These are phyloP conservation scores for Caenorhabditis briggsae DNA, from an alignment of 1,140 invertebrate genomes.

Conservation along the genomic window DNA sequence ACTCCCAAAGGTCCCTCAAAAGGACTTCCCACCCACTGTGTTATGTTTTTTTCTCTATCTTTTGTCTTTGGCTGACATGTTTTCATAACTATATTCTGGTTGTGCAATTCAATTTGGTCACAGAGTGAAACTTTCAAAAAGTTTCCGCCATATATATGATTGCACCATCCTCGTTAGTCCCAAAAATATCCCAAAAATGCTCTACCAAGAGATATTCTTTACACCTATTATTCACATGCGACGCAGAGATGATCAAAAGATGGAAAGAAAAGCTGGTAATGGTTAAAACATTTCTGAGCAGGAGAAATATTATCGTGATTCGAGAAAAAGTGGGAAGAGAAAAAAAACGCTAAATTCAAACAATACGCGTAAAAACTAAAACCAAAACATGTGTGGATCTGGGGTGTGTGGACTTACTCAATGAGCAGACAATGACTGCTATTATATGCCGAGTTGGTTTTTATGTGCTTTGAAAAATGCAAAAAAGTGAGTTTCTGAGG, in stretches of 20 bases:
- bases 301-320: not conserved
- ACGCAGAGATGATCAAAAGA: slow-evolving; percentile 33
- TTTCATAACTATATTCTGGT: slow-evolving; percentile 34
- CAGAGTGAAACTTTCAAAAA: too few species aligned
- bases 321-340: not conserved
- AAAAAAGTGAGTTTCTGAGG: not conserved
- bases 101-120: slow-evolving; percentile 18
- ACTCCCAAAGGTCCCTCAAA: slow-evolving; percentile 35
- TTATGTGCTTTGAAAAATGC: not conserved
- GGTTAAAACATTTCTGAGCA: not conserved
- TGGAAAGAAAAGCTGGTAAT: slow-evolving; percentile 17
- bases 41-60: not conserved
- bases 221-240: slow-evolving; percentile 49
- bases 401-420: not conserved
- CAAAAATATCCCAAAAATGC: slow-evolving; percentile 8
- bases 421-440: not conserved
- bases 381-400: slow-evolving; percentile 31
- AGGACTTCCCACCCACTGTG: slow-evolving; percentile 31
- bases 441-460: slow-evolving; percentile 16
- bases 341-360: slow-evolving; percentile 34
- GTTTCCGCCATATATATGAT: not conserved
- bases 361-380: slow-evolving; percentile 8
- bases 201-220: slow-evolving; percentile 51
- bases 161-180: not conserved
- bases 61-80: not conserved